A percentile compares a stretch with the other conserved stretches of the same genome.
These are phyloP conservation scores for Antechinus stuartii DNA, from an alignment of 2,113 vertebrate species.

Conservation along the genomic window DNA sequence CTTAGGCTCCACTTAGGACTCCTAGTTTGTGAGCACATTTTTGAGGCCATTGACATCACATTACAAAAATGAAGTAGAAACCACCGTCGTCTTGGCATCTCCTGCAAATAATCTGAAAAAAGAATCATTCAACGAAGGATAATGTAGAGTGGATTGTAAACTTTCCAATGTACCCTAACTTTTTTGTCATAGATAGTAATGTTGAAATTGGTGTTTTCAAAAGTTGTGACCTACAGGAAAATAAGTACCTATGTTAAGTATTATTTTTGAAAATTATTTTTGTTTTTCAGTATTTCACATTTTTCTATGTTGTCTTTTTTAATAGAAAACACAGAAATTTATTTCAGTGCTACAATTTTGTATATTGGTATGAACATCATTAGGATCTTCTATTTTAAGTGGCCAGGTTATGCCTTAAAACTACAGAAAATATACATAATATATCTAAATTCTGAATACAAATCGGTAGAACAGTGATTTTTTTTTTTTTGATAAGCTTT, in stretches of 20 bases:
- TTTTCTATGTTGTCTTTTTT: slow-evolving; percentile 56
- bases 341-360: slow-evolving; percentile 40
- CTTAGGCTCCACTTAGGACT: not conserved
- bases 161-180: slow-evolving; percentile 28
- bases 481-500: slow-evolving; percentile 54
- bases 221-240: slow-evolving; percentile 49
- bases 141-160: slow-evolving; percentile 44
- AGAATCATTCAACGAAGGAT: not conserved
- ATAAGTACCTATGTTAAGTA: slow-evolving; percentile 20
- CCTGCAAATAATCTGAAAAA: accelerated
- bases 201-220: slow-evolving; percentile 61
- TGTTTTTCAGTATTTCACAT: slow-evolving; percentile 74
- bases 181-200: slow-evolving; percentile 35
- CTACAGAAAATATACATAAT: slow-evolving; percentile 30
- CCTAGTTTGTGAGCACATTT: accelerated
- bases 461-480: not conserved
- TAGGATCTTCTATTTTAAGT: slow-evolving; percentile 53
- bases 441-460: slow-evolving; percentile 53
- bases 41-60: not conserved
- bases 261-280: slow-evolving; percentile 70
- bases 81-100: not conserved
- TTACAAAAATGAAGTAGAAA: not conserved
- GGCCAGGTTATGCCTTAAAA: slow-evolving; percentile 65
- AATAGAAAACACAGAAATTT: slow-evolving; percentile 56
- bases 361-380: slow-evolving; percentile 30